A percentile compares a stretch with the other conserved stretches of the same genome.
Evolutionary conservation across 2,888 invertebrate species (phyloP).

Genomic region (Tortrix viridana): DNA sequence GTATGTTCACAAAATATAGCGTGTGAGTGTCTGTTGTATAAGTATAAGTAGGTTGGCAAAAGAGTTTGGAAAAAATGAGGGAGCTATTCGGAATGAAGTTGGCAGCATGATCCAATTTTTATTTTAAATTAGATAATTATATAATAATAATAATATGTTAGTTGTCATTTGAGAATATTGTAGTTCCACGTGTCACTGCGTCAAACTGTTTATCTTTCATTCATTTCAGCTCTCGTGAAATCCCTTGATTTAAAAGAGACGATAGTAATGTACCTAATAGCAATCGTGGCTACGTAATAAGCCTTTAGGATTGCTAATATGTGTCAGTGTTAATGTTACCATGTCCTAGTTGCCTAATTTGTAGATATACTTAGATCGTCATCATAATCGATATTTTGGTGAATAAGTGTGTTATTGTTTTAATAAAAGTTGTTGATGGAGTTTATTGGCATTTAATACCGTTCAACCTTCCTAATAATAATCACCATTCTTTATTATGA

Average conservation of each 20-base stretch:
- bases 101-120: no score
- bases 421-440: constrained; percentile 37
- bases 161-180: no score
- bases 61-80: no score
- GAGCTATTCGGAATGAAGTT: no score
- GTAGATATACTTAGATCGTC: constrained; percentile 15
- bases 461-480: no score
- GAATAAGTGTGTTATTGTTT: constrained; percentile 36
- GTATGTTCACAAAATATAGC: no score
- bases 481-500: neutral
- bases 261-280: neutral
- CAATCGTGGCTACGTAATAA: neutral
- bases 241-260: neutral
- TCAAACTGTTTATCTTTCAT: no score
- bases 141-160: no score
- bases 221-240: neutral
- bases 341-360: constrained; percentile 25
- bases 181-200: no score
- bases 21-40: no score
- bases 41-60: no score
- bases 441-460: neutral
- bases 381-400: constrained; percentile 24
- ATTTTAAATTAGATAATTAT: no score
- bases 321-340: constrained; percentile 31
- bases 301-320: constrained; percentile 10